These are phyloP conservation scores for Eubucco bourcierii DNA, from an alignment of 2,113 vertebrate species.

Conservation along the genomic window DNA sequence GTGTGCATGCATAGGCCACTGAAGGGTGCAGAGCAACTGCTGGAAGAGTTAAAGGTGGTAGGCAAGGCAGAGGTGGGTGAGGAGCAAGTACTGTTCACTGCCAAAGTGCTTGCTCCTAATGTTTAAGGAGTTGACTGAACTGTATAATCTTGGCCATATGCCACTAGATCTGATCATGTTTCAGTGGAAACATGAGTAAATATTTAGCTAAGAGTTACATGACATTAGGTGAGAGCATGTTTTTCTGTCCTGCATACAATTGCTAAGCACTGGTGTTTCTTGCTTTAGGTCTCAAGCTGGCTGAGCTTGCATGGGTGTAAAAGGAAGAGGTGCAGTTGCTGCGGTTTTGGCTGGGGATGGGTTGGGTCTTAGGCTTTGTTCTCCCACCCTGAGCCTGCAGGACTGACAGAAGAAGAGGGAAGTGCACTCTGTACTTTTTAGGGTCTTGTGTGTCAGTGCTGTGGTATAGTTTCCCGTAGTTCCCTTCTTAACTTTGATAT, in stretches of 20 bases:
- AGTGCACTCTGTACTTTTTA: neutral
- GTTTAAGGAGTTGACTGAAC: neutral
- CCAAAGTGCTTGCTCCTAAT: rapidly evolving
- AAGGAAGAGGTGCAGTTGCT: neutral
- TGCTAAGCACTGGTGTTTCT: neutral
- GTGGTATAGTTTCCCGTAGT: neutral
- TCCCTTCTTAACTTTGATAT: neutral
- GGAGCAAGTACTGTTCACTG: neutral
- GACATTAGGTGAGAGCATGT: neutral
- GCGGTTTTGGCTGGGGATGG: constrained; percentile 44
- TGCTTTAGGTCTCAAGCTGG: neutral
- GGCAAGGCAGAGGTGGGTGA: neutral
- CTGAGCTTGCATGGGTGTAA: neutral
- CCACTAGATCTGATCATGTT: neutral
- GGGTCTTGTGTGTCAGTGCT: neutral
- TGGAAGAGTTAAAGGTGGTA: neutral
- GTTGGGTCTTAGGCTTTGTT: neutral
- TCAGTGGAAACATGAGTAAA: neutral
- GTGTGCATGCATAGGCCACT: neutral
- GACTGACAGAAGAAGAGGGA: neutral
- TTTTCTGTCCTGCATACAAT: neutral
- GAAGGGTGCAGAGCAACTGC: neutral
- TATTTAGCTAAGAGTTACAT: neutral
- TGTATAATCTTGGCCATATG: neutral
- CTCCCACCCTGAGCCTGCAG: constrained; percentile 1